These are phyloP conservation scores for Epizoanthus rinbou DNA, from an alignment of 92 coral and sea anemone species.

Conservation along the genomic window DNA sequence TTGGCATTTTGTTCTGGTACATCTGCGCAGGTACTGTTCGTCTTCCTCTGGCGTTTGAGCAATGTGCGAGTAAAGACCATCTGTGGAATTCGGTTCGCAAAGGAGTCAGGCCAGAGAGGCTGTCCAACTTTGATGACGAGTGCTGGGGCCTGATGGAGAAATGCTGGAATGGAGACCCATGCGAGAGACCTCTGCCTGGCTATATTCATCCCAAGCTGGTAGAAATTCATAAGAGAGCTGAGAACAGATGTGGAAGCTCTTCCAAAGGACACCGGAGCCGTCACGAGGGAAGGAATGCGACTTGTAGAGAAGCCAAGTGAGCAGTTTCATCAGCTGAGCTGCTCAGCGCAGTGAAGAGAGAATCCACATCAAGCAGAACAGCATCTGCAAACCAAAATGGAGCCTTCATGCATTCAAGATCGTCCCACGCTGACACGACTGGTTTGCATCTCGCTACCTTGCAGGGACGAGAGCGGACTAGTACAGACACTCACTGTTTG, in stretches of 20 bases:
- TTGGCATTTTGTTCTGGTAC: conserved; percentile 98
- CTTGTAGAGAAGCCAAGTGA: conserved; percentile 33
- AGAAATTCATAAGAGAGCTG: conserved; percentile 68
- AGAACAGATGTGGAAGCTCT: conserved; percentile 61
- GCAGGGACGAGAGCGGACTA: no score
- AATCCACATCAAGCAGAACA: no score
- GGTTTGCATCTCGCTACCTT: no score
- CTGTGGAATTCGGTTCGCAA: conserved; percentile 96
- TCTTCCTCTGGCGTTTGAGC: conserved; percentile 94
- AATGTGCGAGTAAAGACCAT: conserved; percentile 98
- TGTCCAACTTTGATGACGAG: conserved; percentile 91
- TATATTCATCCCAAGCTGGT: conserved; percentile 73
- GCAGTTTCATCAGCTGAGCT: no score
- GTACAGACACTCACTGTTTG: no score
- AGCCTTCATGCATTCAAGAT: no score
- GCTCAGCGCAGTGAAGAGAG: no score
- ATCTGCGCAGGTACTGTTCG: conserved; percentile 97
- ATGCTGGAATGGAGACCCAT: conserved; percentile 95
- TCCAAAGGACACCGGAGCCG: conserved; percentile 57
- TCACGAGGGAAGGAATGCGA: neutral
- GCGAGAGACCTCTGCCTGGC: conserved; percentile 93
- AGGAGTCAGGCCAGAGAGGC: conserved; percentile 95
- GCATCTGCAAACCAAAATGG: no score
- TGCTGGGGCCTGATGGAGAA: conserved; percentile 94
- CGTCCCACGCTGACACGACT: no score